A percentile compares a stretch with the other conserved stretches of the same genome.
Conservation (phyloP, 2,113 vertebrate genomes). For the Dolichallabes microphthalmus region DNA sequence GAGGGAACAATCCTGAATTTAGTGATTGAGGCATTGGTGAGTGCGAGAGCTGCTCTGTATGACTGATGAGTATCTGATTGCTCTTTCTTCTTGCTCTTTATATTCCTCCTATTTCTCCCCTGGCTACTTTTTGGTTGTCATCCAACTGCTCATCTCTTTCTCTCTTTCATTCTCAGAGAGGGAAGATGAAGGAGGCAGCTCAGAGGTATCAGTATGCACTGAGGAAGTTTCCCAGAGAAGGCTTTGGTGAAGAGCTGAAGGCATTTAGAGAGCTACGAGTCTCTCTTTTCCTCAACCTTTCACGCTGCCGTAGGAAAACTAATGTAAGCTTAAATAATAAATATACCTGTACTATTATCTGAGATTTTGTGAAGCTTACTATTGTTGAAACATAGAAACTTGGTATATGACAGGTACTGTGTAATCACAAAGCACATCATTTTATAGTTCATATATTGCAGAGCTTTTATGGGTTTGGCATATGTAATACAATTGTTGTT, state of each 20-base stretch:
- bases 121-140: background rate
- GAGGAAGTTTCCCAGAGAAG: conserved; percentile 95
- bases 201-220: conserved; percentile 97
- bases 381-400: background rate
- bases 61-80: conserved; percentile 9
- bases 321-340: conserved; percentile 78
- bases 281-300: conserved; percentile 92
- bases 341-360: background rate
- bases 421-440: background rate
- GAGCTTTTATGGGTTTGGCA: background rate
- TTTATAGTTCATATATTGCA: background rate
- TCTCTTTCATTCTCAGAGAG: conserved; percentile 79
- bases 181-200: conserved; percentile 97
- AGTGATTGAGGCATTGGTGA: conserved; percentile 31
- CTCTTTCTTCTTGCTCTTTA: background rate
- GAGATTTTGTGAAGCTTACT: background rate
- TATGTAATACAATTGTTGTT: background rate
- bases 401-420: background rate
- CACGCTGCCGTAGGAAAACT: conserved; percentile 96
- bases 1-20: conserved; percentile 46
- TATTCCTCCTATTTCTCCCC: background rate
- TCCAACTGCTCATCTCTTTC: conserved; percentile 48
- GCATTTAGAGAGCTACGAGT: conserved; percentile 92
- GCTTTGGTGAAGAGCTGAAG: conserved; percentile 92
- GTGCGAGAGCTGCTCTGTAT: conserved; percentile 24